Percentiles rank a stretch among this genome's conserved stretches.
These are phyloP conservation scores for Enteromius radiatus DNA, from an alignment of 2,797 vertebrate species.

Conservation along the genomic window DNA sequence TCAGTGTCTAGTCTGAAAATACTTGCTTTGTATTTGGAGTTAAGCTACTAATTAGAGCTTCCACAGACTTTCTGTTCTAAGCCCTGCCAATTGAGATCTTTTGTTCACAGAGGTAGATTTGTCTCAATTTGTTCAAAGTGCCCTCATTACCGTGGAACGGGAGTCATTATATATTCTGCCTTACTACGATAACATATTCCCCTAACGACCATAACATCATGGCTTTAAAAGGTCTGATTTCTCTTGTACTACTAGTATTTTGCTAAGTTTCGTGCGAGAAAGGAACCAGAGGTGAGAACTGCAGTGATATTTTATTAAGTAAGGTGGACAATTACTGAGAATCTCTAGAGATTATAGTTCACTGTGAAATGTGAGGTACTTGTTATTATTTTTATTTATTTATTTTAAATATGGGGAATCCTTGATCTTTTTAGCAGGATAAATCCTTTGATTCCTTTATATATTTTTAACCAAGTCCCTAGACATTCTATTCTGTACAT, in stretches of 20 bases:
- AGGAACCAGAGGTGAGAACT: constrained; percentile 18
- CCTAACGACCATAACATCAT: constrained; percentile 30
- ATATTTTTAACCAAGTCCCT: not conserved
- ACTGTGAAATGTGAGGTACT: no score
- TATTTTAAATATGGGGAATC: not conserved
- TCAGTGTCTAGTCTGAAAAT: constrained; percentile 32
- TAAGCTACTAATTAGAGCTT: constrained; percentile 46
- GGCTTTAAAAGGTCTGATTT: constrained; percentile 38
- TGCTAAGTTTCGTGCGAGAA: not conserved
- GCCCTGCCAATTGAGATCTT: constrained; percentile 37
- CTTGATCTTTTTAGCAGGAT: not conserved
- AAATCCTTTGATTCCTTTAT: not conserved
- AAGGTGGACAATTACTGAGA: constrained; percentile 5
- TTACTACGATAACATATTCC: constrained; percentile 49
- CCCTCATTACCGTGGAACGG: constrained; percentile 48
- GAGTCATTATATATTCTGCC: constrained; percentile 53
- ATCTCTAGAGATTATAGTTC: not conserved
- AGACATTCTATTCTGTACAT: not conserved
- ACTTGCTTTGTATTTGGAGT: constrained; percentile 33
- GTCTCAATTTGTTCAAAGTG: constrained; percentile 54
- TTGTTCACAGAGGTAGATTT: constrained; percentile 53
- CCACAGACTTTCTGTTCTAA: constrained; percentile 35
- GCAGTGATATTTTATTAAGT: constrained; percentile 1
- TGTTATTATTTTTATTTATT: not conserved
- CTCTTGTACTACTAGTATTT: constrained; percentile 13